phyloP scores from a whole-genome alignment of 1,140 invertebrate genomes.

The Calliopsis andreniformis region DNA sequence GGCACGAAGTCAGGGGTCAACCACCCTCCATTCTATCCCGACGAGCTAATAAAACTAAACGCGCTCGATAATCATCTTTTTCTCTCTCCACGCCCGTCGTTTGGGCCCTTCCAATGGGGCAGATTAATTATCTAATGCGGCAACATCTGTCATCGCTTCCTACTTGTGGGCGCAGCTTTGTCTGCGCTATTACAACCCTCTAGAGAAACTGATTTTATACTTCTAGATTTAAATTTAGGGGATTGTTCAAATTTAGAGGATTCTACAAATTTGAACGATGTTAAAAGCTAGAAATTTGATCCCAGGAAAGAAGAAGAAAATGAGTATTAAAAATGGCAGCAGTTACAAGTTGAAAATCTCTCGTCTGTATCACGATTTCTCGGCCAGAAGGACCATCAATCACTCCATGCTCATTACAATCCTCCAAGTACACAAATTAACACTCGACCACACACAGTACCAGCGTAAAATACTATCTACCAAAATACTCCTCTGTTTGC shows the following conservation, averaged over 20 bases:
- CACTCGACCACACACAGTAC: background rate
- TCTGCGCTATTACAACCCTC: conserved; percentile 1
- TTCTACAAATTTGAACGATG: no score
- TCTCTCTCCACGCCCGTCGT: conserved; percentile 41
- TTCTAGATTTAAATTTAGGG: no score
- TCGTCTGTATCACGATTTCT: no score
- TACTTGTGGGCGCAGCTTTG: conserved; percentile 41
- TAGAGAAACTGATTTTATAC: background rate
- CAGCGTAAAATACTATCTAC: conserved; percentile 25
- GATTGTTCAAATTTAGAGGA: no score
- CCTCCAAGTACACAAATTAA: no score
- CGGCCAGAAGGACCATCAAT: no score
- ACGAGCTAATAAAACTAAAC: conserved; percentile 48
- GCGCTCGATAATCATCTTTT: conserved; percentile 47
- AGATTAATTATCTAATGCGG: conserved; percentile 77
- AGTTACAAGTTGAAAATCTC: no score
- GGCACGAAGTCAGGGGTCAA: conserved; percentile 29
- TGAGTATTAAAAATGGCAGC: no score
- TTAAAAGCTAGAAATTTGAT: no score
- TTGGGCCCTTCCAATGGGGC: conserved; percentile 25
- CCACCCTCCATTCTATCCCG: background rate
- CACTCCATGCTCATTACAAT: no score
- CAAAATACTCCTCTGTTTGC: background rate
- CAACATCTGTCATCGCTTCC: conserved; percentile 74
- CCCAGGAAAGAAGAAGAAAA: no score